These are phyloP conservation scores for Parasteatoda lunata DNA, from an alignment of 2,888 invertebrate species.

Conservation along the genomic window DNA sequence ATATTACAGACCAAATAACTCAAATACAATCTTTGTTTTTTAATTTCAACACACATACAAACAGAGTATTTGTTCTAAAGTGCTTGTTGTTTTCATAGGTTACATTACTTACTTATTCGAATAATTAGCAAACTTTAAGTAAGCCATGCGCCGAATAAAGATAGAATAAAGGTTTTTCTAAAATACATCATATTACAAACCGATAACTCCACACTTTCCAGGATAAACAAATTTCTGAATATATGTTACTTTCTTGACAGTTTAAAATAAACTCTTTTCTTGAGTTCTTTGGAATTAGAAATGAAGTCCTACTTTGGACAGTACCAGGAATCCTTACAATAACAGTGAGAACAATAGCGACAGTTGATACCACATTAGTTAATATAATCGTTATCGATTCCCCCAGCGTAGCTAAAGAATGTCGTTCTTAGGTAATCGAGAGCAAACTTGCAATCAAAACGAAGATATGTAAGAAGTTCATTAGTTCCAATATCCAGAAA, in stretches of 20 bases:
- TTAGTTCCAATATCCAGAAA: slow-evolving; percentile 20
- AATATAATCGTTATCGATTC: slow-evolving; percentile 17
- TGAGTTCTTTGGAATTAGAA: slow-evolving; percentile 7
- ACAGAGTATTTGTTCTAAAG: too few species aligned
- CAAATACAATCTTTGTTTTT: too few species aligned
- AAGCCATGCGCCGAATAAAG: slow-evolving; percentile 39
- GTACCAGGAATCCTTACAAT: slow-evolving; percentile 12
- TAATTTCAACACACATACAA: too few species aligned
- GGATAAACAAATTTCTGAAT: not conserved
- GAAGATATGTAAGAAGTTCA: slow-evolving; percentile 49
- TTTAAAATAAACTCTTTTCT: slow-evolving; percentile 4
- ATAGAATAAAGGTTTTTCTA: slow-evolving; percentile 31
- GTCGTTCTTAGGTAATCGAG: slow-evolving; percentile 11
- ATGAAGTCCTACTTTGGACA: not conserved
- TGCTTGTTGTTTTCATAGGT: too few species aligned
- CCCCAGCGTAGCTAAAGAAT: slow-evolving; percentile 9
- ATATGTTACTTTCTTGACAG: not conserved
- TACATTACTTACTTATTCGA: slow-evolving; percentile 21
- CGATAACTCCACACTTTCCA: slow-evolving; percentile 23
- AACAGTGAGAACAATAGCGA: slow-evolving; percentile 21
- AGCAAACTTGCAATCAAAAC: slow-evolving; percentile 27
- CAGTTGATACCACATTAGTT: slow-evolving; percentile 24
- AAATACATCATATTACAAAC: slow-evolving; percentile 22
- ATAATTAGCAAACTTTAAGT: slow-evolving; percentile 40
- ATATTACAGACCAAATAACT: too few species aligned